phyloP scores from a whole-genome alignment of 2,888 invertebrate species.

The Harmothoe impar region DNA sequence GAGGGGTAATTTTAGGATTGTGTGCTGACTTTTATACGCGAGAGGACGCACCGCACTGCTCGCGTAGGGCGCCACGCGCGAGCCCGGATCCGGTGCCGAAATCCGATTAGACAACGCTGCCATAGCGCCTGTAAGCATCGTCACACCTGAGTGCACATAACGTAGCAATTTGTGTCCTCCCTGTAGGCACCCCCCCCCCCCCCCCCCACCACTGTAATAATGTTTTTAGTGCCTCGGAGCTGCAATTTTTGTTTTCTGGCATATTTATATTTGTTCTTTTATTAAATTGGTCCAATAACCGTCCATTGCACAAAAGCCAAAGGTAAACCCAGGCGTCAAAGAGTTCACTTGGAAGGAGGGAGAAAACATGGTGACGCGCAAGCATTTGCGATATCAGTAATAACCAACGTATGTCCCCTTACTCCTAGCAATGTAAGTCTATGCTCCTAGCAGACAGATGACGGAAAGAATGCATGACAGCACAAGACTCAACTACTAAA shows the following conservation, averaged over 20 bases:
- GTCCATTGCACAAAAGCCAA: not conserved
- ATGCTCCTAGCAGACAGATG: too few relatives aligned
- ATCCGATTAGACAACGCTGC: not conserved
- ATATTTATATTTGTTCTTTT: not conserved
- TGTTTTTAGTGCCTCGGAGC: not conserved
- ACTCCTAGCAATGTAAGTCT: too few relatives aligned
- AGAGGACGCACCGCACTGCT: not conserved
- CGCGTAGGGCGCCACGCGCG: not conserved
- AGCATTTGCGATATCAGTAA: too few relatives aligned
- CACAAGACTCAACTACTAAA: too few relatives aligned
- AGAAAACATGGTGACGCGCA: not conserved
- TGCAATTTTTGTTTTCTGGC: not conserved
- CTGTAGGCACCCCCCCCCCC: not conserved
- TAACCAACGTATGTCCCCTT: too few relatives aligned
- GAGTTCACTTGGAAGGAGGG: not conserved
- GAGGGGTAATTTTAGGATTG: slow-evolving; percentile 2
- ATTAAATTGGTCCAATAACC: not conserved
- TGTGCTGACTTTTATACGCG: slow-evolving; percentile 12
- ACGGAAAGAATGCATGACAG: too few relatives aligned
- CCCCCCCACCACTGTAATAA: not conserved
- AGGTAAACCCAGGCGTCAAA: not conserved
- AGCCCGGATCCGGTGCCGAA: not conserved
- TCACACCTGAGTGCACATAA: not conserved
- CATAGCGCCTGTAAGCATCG: not conserved
- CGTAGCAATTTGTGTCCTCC: not conserved